These are phyloP conservation scores for Hydropsyche betteni DNA, from an alignment of 2,888 invertebrate species.

Conservation along the genomic window DNA sequence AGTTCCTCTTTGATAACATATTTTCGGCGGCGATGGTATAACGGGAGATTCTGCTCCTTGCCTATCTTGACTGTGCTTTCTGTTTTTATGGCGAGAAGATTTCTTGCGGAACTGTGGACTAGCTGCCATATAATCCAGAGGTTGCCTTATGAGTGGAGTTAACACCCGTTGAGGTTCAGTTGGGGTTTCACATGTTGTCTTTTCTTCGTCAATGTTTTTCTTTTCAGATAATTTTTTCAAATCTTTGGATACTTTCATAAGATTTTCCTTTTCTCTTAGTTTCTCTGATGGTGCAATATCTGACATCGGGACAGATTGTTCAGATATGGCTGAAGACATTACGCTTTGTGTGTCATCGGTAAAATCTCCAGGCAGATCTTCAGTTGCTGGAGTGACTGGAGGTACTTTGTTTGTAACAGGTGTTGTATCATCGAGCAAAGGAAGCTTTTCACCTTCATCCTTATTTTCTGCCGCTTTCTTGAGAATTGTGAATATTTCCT, in stretches of 20 bases:
- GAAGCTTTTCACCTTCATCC: conserved; percentile 80
- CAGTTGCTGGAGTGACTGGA: conserved; percentile 74
- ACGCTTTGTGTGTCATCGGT: conserved; percentile 80
- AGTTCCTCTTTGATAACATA: conserved; percentile 66
- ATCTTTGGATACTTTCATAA: conserved; percentile 54
- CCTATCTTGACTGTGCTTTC: conserved; percentile 69
- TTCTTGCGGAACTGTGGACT: conserved; percentile 75
- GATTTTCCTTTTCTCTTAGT: conserved; percentile 64
- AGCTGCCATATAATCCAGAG: conserved; percentile 78
- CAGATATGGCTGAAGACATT: conserved; percentile 78
- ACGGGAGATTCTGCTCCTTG: conserved; percentile 76
- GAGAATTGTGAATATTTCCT: conserved; percentile 83
- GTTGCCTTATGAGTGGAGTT: conserved; percentile 75
- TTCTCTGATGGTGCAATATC: conserved; percentile 71
- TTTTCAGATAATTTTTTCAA: conserved; percentile 50
- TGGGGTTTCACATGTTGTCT: conserved; percentile 43
- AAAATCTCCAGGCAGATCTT: conserved; percentile 70
- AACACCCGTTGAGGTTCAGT: conserved; percentile 61
- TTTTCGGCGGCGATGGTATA: conserved; percentile 73
- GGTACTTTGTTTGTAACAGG: conserved; percentile 67
- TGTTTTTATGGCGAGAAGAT: conserved; percentile 70
- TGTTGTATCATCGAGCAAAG: conserved; percentile 73
- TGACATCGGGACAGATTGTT: conserved; percentile 74
- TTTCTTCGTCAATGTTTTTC: conserved; percentile 56
- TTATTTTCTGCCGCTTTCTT: conserved; percentile 86